Base-by-base conservation (phyloP, 2,797 vertebrate species). In the Pampus argenteus region DNA sequence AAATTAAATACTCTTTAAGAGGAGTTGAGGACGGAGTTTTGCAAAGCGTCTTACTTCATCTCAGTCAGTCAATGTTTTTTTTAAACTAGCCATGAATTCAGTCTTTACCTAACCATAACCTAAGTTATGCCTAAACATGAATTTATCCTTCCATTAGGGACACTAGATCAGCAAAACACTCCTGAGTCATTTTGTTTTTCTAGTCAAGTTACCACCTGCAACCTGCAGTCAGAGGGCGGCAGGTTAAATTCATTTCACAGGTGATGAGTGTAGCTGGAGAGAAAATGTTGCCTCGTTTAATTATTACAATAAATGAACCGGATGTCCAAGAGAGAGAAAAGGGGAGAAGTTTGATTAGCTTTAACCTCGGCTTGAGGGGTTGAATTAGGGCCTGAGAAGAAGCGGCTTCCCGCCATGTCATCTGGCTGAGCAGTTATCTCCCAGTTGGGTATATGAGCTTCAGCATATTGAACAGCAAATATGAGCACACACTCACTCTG, bases 401-500 rank as follows among this genome's bases (percentile, higher is more conserved):
- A 76, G 66, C 50, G 47, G 79, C 82, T 67, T 80, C 77, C 66
- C 13, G 48, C 79, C 75, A 61, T 83, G 83, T 91, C 86, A 87
- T 86, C 77, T 78, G 84, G 76, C 86, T 87, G 78, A 89, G 79
- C 81, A 75, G 83, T 87, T 87, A 84, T 88, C 81, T 83, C 78
- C 81, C 83, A 87, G 81, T 88, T 82, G 85, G 52, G 89, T 82
- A 84, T 82, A 83, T 84, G 83, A 76, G 71, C 83, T 88, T 90
- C 78, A 90, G 82, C 87, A 88, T 89, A 90, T 81, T 89, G 86
- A 91, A 88, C 71, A 78, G 79, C 79, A 84, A 86, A 89, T 81
- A 84, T 85, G 76, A 88, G 87, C 88, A 84, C 80, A 76, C 77
- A 38, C 76, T 76, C 71, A 63, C 74, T 82, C 58, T 73, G 73